Percentiles rank a stretch among this genome's conserved stretches.
These are phyloP conservation scores for Mesorhabditis sp. DNA, from an alignment of 2,888 invertebrate species.

Conservation along the genomic window DNA sequence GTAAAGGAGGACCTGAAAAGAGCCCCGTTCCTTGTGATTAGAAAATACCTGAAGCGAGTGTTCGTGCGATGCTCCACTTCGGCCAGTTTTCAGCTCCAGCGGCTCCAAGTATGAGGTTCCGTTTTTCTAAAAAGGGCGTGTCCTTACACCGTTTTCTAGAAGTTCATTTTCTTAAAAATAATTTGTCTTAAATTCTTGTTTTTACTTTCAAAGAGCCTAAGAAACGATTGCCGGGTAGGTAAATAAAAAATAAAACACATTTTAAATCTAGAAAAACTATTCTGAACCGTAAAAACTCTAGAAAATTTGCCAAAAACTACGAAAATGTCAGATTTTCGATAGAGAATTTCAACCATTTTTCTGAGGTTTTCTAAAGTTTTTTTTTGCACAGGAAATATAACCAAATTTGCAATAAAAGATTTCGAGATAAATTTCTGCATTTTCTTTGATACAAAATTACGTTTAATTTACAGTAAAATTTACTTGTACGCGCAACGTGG, in stretches of 20 bases:
- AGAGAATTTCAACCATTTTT: neutral
- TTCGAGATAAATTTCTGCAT: too few species aligned
- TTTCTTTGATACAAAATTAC: neutral
- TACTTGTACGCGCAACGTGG: slow-evolving; percentile 57
- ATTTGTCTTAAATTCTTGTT: too few species aligned
- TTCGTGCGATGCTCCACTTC: slow-evolving; percentile 77
- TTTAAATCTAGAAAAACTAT: neutral
- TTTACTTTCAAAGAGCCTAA: neutral
- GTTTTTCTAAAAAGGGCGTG: neutral
- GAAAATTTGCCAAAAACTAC: neutral
- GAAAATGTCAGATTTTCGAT: neutral
- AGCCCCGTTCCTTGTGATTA: too few species aligned
- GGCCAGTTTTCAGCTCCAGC: slow-evolving; percentile 89
- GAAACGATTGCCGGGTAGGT: neutral
- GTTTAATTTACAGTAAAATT: neutral
- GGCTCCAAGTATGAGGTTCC: slow-evolving; percentile 64
- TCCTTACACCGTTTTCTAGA: neutral
- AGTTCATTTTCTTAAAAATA: too few species aligned
- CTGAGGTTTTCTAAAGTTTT: neutral
- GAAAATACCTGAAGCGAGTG: slow-evolving; percentile 66
- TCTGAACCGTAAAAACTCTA: neutral
- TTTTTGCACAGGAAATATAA: neutral
- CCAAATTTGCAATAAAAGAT: neutral
- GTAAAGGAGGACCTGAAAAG: neutral
- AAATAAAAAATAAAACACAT: slow-evolving; percentile 13